Percentiles rank a stretch among this genome's conserved stretches.
Conservation (phyloP, 2,113 vertebrate species). For the Dicaeum eximium region DNA sequence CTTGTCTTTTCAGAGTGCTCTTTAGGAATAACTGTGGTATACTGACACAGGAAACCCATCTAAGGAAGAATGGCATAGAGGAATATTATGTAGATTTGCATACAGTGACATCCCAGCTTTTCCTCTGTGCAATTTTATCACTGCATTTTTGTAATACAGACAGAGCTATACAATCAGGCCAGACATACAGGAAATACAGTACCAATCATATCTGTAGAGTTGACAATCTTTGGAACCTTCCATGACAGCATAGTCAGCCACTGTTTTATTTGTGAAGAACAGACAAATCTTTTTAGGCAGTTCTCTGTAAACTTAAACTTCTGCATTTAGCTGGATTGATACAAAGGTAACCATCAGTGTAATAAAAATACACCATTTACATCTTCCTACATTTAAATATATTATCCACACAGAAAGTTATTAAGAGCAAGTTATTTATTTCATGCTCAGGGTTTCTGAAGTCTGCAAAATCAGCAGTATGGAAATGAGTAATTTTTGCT, state of each 20-base stretch:
- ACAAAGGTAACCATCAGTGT: constrained; percentile 42
- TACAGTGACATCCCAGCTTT: constrained; percentile 48
- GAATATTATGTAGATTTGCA: constrained; percentile 45
- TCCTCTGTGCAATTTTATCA: constrained; percentile 47
- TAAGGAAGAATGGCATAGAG: constrained; percentile 58
- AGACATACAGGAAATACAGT: constrained; percentile 36
- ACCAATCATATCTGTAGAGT: constrained; percentile 45
- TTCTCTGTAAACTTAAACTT: constrained; percentile 28
- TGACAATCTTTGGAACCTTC: constrained; percentile 54
- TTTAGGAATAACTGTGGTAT: constrained; percentile 37
- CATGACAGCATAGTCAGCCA: constrained; percentile 20
- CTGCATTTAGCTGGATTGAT: constrained; percentile 58
- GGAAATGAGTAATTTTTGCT: constrained; percentile 75
- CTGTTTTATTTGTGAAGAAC: constrained; percentile 42
- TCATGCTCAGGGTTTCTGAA: constrained; percentile 71
- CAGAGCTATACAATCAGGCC: background rate
- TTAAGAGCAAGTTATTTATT: constrained; percentile 76
- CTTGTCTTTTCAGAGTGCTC: constrained; percentile 42
- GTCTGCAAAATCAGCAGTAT: constrained; percentile 75
- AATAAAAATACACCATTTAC: constrained; percentile 69
- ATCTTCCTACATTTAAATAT: constrained; percentile 68
- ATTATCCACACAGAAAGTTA: constrained; percentile 73
- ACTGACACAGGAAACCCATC: constrained; percentile 56
- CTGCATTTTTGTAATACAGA: constrained; percentile 49
- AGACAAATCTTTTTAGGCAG: constrained; percentile 27